Evolutionary conservation across 2,888 invertebrate species (phyloP), one percentile per base, ranked within the genome.

Genomic region (Bedellia somnulentella): DNA sequence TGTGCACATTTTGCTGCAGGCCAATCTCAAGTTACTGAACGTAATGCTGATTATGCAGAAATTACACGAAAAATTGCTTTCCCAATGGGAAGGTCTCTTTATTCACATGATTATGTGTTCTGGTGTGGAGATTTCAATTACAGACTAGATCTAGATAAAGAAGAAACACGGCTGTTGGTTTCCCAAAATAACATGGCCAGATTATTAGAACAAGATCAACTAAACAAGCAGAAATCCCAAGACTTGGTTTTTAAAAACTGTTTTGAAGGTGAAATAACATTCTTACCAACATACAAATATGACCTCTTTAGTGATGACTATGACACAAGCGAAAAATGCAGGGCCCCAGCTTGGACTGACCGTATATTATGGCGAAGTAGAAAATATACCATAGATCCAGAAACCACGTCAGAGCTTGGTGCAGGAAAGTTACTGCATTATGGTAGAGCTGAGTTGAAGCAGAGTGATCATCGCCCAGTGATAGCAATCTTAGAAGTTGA

Each of bases 41-140:
- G 99, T 33, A 99, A 99, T 68, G 93, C 92, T 5, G 98, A 99
- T 67, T 99, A 93, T 57, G 86, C 89, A 14, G 97, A 98, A 75
- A 97, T 99, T 34, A 90, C 91, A 1, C 81, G 91, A 44, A 96
- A 94, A 77, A 79, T 93, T 33, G 82, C 86, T 5, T 93, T 93
- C 55, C 93, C 93, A 1, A 91, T 93, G 90, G 94, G 93, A 6
- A 80, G 94, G 35, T 89, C 90, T 0, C 70, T 98, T 4, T 90
- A 92, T 57, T 91, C 94, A 2, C 98, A 99, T 55, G 99, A 99
- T 67, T 97, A 95, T 58, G 87, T 99, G 1, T 97, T 99, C 64
- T 99, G 98, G 98, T 94, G 97, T 59, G 99, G 99, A 1, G 99
- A 99, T 71, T 99, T 99, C 60, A 99, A 99, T 61, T 99, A 99